A percentile compares a stretch with the other conserved stretches of the same genome.
These are phyloP conservation scores for Myoxocephalus aenaeus DNA, from an alignment of 2,797 vertebrate genomes.

Conservation along the genomic window DNA sequence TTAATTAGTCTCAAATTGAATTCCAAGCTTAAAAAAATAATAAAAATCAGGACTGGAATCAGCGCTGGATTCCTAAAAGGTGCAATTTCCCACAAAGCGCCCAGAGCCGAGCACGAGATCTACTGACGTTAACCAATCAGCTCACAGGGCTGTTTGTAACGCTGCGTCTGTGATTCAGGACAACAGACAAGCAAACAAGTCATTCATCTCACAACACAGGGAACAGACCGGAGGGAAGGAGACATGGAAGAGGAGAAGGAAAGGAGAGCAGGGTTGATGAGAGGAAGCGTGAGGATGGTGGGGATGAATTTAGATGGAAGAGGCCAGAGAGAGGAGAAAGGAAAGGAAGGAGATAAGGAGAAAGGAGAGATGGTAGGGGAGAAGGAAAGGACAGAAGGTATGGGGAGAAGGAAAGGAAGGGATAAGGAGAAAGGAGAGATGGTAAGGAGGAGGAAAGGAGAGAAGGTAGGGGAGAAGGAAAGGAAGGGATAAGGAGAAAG, in stretches of 20 bases:
- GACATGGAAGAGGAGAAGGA: too few species aligned
- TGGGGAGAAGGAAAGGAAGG: too few species aligned
- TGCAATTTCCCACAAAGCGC: background rate
- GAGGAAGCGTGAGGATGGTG: background rate
- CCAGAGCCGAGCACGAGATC: background rate
- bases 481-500: too few species aligned
- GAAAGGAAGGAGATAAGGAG: background rate
- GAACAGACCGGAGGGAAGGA: background rate
- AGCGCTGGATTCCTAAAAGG: background rate
- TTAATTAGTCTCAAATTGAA: background rate
- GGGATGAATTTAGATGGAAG: background rate
- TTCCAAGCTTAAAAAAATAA: background rate
- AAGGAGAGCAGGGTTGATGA: background rate
- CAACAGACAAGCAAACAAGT: constrained; percentile 11
- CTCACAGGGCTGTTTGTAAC: constrained; percentile 8
- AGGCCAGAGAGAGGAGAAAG: background rate
- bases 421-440: too few species aligned
- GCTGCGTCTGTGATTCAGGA: background rate
- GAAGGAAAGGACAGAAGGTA: constrained; percentile 22
- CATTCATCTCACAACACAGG: background rate
- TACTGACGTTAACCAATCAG: background rate
- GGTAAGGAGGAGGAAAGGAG: too few species aligned
- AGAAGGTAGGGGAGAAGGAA: background rate
- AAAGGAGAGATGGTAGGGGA: constrained; percentile 3
- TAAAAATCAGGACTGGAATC: too few species aligned